These are phyloP conservation scores for Drosophila monieri DNA, from an alignment of 2,888 invertebrate genomes.

Conservation along the genomic window DNA sequence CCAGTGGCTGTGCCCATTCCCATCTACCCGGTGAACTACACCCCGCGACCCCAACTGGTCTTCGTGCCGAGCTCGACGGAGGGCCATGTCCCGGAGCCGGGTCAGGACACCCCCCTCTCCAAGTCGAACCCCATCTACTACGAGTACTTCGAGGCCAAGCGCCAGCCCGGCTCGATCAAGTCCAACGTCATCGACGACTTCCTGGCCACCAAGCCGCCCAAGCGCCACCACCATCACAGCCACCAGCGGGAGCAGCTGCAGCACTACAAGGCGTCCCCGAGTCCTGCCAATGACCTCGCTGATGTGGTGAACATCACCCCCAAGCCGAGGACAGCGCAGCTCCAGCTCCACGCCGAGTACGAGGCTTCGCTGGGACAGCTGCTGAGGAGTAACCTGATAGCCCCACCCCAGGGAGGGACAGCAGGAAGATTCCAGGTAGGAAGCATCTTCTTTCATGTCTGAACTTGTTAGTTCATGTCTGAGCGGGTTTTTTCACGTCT, in stretches of 20 bases:
- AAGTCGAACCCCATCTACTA: slow-evolving; percentile 84
- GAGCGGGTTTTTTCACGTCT: no score
- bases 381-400: slow-evolving; percentile 82
- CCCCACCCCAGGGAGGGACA: slow-evolving; percentile 28
- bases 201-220: slow-evolving; percentile 63
- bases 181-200: slow-evolving; percentile 75
- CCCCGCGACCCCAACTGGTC: slow-evolving; percentile 66
- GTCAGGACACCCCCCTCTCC: slow-evolving; percentile 62
- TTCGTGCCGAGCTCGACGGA: slow-evolving; percentile 80
- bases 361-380: slow-evolving; percentile 84
- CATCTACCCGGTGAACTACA: slow-evolving; percentile 74
- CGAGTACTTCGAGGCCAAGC: slow-evolving; percentile 84
- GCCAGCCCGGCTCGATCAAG: slow-evolving; percentile 70
- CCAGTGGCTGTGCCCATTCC: slow-evolving; percentile 80
- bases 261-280: slow-evolving; percentile 60
- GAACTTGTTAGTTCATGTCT: no score
- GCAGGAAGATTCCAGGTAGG: slow-evolving; percentile 20
- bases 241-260: slow-evolving; percentile 30
- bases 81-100: slow-evolving; percentile 11
- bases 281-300: slow-evolving; percentile 73
- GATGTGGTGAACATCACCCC: slow-evolving; percentile 85
- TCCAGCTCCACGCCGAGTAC: slow-evolving; percentile 57
- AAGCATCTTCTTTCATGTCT: not conserved
- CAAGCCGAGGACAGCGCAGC: slow-evolving; percentile 83
- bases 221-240: slow-evolving; percentile 60